Base-by-base conservation (phyloP, 2,797 vertebrate species). In the Oreonectes daqikongensis region DNA sequence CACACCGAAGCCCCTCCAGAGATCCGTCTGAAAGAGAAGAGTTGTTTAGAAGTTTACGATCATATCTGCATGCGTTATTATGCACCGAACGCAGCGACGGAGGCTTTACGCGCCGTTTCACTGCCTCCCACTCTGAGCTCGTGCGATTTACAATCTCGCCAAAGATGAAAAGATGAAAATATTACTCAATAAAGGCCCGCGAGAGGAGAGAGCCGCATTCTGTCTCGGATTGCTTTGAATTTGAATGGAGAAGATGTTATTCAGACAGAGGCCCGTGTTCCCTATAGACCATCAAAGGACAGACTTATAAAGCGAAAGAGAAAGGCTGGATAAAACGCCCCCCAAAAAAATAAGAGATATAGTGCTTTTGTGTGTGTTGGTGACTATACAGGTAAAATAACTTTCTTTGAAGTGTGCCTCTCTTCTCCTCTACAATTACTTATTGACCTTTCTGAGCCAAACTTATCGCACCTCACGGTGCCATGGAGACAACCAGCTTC, bases 1-100 rank as follows among this genome's bases (percentile, higher is more conserved):
- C 10, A n/a, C 11, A 15, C 38, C 38, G 57, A 8, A 26, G 59
- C 2, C 59, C 38, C 71, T 73, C 44, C 44, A 48, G 55, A 81
- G 53, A 65, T 50, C 35, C 9, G 63, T 22, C 68, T 22, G 35
- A 35, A 68, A 61, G 44, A 61, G 66, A 83, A 85, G 83, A 82
- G 91, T 91, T 90, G 91, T 94, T 93, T 92, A 90, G 91, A 89
- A 89, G 84, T 87, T 82, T 76, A 79, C 69, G 55, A 57, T 74
- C 66, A 72, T 78, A 24, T 60, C 83, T 82, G 80, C 22, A 50
- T 12, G 74, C 69, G 68, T 50, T 72, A 53, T 53, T 71, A 69
- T 64, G 60, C 68, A 12, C 48, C 9, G 32, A 38, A 26, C 68
- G 32, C 32, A 1, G 15, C 24, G 22, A 70, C 12, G 5, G 53